A percentile compares a stretch with the other conserved stretches of the same genome.
phyloP scores from a whole-genome alignment of 1,140 invertebrate species.

The Meteorus sp. region DNA sequence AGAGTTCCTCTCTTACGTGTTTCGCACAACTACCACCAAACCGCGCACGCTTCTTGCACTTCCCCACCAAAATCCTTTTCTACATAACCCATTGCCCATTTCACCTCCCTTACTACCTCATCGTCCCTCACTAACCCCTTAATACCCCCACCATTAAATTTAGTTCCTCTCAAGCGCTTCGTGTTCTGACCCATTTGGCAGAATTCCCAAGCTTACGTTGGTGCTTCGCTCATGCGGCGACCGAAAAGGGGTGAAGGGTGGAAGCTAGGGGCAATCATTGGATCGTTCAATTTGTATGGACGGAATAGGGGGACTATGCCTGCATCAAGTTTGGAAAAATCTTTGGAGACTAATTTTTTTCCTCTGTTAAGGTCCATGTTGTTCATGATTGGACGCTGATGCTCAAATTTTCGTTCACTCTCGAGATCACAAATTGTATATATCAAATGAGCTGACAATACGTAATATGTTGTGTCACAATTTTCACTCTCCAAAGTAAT shows the following conservation, averaged over 20 bases:
- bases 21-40: slow-evolving; percentile 15
- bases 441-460: too few relatives aligned
- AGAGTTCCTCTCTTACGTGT: too few relatives aligned
- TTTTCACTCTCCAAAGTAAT: too few relatives aligned
- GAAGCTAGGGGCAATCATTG: slow-evolving; percentile 37
- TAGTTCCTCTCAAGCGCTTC: slow-evolving; percentile 2
- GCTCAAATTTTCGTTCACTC: slow-evolving; percentile 3
- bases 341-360: slow-evolving; percentile 19
- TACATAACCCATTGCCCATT: too few relatives aligned
- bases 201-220: slow-evolving; percentile 43
- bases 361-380: too few relatives aligned
- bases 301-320: too few relatives aligned
- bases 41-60: slow-evolving; percentile 22
- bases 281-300: slow-evolving; percentile 19
- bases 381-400: too few relatives aligned
- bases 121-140: slow-evolving; percentile 33
- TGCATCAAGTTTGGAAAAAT: slow-evolving; percentile 1
- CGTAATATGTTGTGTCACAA: too few relatives aligned
- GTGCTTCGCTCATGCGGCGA: slow-evolving; percentile 38
- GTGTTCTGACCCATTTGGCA: slow-evolving; percentile 47
- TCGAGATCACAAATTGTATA: neutral
- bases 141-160: slow-evolving; percentile 1
- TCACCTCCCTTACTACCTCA: slow-evolving; percentile 26
- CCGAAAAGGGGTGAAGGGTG: too few relatives aligned
- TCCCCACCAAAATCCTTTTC: too few relatives aligned